These are phyloP conservation scores for Oconnorella tubifera DNA, from an alignment of 2,888 invertebrate genomes.

Conservation along the genomic window DNA sequence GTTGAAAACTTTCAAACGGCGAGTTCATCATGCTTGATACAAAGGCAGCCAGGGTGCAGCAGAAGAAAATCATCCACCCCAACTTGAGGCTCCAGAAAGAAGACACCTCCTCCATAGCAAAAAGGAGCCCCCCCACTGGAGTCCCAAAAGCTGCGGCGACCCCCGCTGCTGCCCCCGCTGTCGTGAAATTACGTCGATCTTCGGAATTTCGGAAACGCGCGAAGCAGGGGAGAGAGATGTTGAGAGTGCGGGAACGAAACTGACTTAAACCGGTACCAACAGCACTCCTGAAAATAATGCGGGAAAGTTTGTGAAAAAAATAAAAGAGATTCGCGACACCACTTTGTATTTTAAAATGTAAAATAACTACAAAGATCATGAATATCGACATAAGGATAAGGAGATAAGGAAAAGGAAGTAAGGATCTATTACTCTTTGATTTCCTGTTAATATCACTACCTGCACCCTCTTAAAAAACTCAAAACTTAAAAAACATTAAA, in stretches of 20 bases:
- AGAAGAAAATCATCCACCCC: constrained; percentile 52
- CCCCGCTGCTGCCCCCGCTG: constrained; percentile 48
- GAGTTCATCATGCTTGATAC: constrained; percentile 36
- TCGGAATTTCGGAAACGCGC: constrained; percentile 37
- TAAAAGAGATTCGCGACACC: too few relatives aligned
- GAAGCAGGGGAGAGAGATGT: constrained; percentile 32
- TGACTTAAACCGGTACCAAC: constrained; percentile 37
- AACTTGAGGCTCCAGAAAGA: constrained; percentile 48
- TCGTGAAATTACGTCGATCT: constrained; percentile 38
- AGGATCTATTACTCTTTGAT: too few relatives aligned
- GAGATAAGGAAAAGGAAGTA: too few relatives aligned
- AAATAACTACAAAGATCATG: too few relatives aligned
- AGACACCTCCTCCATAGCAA: constrained; percentile 52
- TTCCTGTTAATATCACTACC: too few relatives aligned
- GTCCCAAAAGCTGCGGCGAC: constrained; percentile 51
- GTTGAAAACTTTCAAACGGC: constrained; percentile 34
- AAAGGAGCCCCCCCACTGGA: constrained; percentile 50
- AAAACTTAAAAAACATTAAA: too few relatives aligned
- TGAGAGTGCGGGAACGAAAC: constrained; percentile 35
- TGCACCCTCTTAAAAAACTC: too few relatives aligned
- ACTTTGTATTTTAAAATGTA: too few relatives aligned
- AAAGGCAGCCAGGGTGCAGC: constrained; percentile 42
- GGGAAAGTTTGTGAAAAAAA: too few relatives aligned
- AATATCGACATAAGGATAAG: too few relatives aligned
- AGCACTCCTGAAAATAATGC: constrained; percentile 30